Evolutionary conservation across 2,113 vertebrate genomes (phyloP).

Genomic region (Pterocles orientalis): DNA sequence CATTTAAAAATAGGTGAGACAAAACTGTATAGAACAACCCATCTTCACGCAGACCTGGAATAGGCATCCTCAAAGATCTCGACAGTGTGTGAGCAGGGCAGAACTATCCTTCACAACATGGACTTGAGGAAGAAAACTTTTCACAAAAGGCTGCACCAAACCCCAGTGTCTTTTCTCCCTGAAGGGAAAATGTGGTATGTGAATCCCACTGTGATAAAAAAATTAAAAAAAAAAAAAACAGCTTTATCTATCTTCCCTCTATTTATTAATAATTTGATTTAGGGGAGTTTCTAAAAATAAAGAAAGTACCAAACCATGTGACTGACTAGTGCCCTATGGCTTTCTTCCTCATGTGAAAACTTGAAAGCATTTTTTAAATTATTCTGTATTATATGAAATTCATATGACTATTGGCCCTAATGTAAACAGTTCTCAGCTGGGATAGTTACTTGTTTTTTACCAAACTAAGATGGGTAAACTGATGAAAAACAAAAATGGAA

Average conservation of each 20-base stretch:
- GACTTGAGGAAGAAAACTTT: neutral
- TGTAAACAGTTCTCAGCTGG: neutral
- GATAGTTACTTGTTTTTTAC: neutral
- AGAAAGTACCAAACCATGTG: neutral
- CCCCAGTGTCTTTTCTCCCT: neutral
- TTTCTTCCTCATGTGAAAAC: neutral
- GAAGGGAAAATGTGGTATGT: neutral
- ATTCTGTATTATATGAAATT: neutral
- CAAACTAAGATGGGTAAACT: neutral
- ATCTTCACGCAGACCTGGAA: neutral
- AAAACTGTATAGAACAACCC: neutral
- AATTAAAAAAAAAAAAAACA: neutral
- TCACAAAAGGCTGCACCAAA: neutral
- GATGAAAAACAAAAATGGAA: neutral
- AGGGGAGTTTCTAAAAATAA: constrained; percentile 29
- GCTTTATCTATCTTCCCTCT: neutral
- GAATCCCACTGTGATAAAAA: neutral
- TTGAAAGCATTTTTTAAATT: neutral
- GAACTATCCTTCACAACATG: neutral
- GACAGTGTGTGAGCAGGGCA: neutral
- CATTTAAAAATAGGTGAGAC: neutral
- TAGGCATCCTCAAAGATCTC: neutral
- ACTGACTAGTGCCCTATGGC: neutral
- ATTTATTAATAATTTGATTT: neutral
- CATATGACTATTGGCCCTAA: neutral